phyloP scores from a whole-genome alignment of 2,888 invertebrate genomes.

The Crepidodera aurea region DNA sequence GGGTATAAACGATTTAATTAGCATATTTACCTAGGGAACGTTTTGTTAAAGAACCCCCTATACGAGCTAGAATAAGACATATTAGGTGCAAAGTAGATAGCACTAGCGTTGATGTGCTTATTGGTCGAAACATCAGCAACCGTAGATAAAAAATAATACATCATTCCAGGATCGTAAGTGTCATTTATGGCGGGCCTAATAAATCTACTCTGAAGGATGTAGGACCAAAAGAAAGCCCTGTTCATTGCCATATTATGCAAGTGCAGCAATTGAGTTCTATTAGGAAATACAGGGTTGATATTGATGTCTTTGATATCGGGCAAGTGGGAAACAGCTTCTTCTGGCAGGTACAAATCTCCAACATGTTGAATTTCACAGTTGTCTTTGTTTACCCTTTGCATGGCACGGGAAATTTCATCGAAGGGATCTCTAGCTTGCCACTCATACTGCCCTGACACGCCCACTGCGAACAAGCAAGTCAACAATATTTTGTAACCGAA shows the following conservation, averaged over 20 bases:
- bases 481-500: slow-evolving; percentile 9
- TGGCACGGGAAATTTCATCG: slow-evolving; percentile 84
- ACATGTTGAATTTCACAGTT: slow-evolving; percentile 91
- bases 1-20: no score
- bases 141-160: slow-evolving; percentile 95
- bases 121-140: slow-evolving; percentile 95
- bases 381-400: slow-evolving; percentile 83
- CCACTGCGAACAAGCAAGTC: slow-evolving; percentile 50
- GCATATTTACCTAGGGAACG: slow-evolving; percentile 72
- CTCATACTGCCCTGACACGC: slow-evolving; percentile 81
- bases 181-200: slow-evolving; percentile 90
- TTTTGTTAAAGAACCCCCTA: slow-evolving; percentile 95
- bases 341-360: slow-evolving; percentile 83
- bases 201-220: slow-evolving; percentile 87
- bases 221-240: slow-evolving; percentile 95
- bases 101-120: slow-evolving; percentile 89
- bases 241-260: slow-evolving; percentile 96
- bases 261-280: slow-evolving; percentile 91
- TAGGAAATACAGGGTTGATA: slow-evolving; percentile 93
- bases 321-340: slow-evolving; percentile 86
- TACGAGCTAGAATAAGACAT: slow-evolving; percentile 94
- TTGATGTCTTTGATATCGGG: slow-evolving; percentile 94
- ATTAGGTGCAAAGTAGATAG: slow-evolving; percentile 93
- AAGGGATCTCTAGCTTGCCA: slow-evolving; percentile 92
- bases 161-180: slow-evolving; percentile 96